Base-by-base conservation (phyloP, 2,888 invertebrate genomes). In the Plusia festucae region DNA sequence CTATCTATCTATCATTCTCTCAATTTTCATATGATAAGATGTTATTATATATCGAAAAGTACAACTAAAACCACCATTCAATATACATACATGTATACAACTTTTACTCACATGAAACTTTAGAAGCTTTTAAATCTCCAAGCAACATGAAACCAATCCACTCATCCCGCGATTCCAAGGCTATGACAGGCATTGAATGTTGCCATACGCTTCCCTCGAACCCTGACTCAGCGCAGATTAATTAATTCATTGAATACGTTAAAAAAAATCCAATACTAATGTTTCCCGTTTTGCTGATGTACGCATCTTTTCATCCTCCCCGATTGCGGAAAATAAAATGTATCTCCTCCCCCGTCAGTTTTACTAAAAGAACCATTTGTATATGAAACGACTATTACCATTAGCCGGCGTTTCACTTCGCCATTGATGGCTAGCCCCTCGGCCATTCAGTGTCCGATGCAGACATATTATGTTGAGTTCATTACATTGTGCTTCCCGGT, bases 311-410 rank as follows among this genome's bases (percentile, higher is more conserved):
- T 77, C 74, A 79, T 72, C 27, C 71, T 62, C 70, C 66, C 76
- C 73, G 73, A 73, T 66, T 75, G 76, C 64, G 69, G 71, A 66
- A 69, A 74, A 76, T 79, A 78, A 79, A 78, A 74, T 68, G 71
- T 74, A 74, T 79, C 74, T 68, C 68, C 70, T 53, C 71, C 75
- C 70, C 67, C 34, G 74, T 72, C 74, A 76, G 77, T 74, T 78
- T 72, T 76, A 71, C 69, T 80, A 69, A 82, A 81, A 82, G 81
- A 75, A 68, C 73, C 82, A 83, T 83, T 83, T 83, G 84, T 82
- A 79, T 82, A 83, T 82, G 76, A 78, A 80, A 76, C 68, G 70
- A 74, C 82, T 71, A 83, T 83, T 83, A 83, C 83, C 82, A 83
- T 83, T 83, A 83, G 78, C 71, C 65, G 53, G 49, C 76, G 65